Evolutionary conservation across 1,140 invertebrate genomes (phyloP).

Genomic region (Trichonephila clavipes): DNA sequence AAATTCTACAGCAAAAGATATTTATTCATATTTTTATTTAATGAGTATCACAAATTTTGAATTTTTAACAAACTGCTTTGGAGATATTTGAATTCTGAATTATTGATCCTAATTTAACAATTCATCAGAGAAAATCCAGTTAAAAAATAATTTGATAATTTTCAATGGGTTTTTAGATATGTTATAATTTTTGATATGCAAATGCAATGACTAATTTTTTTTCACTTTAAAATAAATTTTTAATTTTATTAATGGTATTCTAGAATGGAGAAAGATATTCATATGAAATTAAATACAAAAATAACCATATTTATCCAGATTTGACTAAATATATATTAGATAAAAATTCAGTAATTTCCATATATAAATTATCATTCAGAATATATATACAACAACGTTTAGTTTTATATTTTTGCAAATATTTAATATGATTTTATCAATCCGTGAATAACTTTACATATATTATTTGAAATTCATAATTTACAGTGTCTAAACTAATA

Average conservation of each 20-base stretch:
- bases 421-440: too few species aligned
- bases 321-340: neutral
- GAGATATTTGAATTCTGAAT: neutral
- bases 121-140: neutral
- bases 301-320: neutral
- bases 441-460: neutral
- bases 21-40: neutral
- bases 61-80: neutral
- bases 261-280: neutral
- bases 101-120: neutral
- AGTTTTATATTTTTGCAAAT: too few species aligned
- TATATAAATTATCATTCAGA: neutral
- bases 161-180: conserved; percentile 8
- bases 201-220: neutral
- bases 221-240: neutral
- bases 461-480: neutral
- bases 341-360: too few species aligned
- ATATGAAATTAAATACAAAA: neutral
- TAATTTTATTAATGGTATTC: neutral
- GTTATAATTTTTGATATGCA: conserved; percentile 19
- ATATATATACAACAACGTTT: too few species aligned
- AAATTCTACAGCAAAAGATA: neutral
- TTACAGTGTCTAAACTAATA: neutral
- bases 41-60: neutral
- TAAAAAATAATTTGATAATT: neutral